Evolutionary conservation across 2,113 vertebrate genomes (phyloP).

Genomic region (Limanda limanda): DNA sequence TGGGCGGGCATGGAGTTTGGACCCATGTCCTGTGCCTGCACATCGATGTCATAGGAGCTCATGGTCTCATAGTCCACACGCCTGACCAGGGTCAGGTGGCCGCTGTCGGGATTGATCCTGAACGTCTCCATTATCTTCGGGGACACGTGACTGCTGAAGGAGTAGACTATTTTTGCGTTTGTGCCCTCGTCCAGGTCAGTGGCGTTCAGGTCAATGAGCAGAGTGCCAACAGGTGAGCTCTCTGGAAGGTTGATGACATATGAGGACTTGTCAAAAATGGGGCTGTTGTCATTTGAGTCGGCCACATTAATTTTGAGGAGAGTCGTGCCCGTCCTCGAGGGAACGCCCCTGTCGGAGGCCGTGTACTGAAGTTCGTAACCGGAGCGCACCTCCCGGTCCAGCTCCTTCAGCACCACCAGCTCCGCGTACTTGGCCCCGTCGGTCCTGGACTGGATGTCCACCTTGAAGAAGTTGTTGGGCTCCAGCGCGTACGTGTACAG

Average conservation of each 20-base stretch:
- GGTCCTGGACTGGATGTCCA: constrained; percentile 91
- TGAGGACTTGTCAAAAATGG: constrained; percentile 88
- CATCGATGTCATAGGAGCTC: constrained; percentile 94
- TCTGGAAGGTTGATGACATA: constrained; percentile 91
- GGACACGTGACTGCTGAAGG: constrained; percentile 95
- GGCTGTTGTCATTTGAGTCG: constrained; percentile 98
- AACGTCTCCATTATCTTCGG: constrained; percentile 94
- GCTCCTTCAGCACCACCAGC: constrained; percentile 90
- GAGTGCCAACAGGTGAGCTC: constrained; percentile 88
- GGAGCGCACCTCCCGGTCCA: constrained; percentile 91
- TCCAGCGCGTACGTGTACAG: constrained; percentile 93
- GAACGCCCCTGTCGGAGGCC: constrained; percentile 93
- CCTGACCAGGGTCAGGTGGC: constrained; percentile 89
- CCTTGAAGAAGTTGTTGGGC: constrained; percentile 89
- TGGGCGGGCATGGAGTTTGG: constrained; percentile 97
- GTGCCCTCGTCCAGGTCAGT: constrained; percentile 96
- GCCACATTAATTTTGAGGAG: constrained; percentile 92
- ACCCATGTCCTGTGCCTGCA: constrained; percentile 96
- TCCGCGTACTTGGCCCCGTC: constrained; percentile 95
- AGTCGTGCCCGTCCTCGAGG: constrained; percentile 90
- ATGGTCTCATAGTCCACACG: constrained; percentile 92
- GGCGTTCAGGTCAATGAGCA: constrained; percentile 94
- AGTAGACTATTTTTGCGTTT: constrained; percentile 95
- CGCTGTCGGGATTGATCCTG: constrained; percentile 90
- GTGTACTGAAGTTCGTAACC: constrained; percentile 93